These are phyloP conservation scores for Drosophila aldrichi DNA, from an alignment of 2,888 invertebrate genomes.

Conservation along the genomic window DNA sequence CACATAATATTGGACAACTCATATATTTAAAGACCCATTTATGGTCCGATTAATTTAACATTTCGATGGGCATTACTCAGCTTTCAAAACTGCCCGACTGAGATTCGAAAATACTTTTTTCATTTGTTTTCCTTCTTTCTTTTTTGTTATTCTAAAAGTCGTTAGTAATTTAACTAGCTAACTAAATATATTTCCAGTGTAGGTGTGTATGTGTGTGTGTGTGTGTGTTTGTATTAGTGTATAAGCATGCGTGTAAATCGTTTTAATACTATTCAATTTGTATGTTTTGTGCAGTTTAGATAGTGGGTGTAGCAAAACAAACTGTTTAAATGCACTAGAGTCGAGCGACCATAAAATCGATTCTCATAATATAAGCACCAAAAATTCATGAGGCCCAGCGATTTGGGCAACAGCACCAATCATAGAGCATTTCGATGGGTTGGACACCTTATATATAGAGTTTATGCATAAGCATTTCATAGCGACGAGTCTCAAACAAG, in stretches of 20 bases:
- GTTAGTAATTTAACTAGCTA: slow-evolving; percentile 26
- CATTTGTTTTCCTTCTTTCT: neutral
- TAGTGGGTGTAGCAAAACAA: slow-evolving; percentile 24
- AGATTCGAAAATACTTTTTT: slow-evolving; percentile 43
- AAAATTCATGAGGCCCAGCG: slow-evolving; percentile 45
- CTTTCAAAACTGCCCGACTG: slow-evolving; percentile 6
- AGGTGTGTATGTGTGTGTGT: slow-evolving; percentile 18
- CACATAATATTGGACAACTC: slow-evolving; percentile 6
- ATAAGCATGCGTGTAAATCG: slow-evolving; percentile 34
- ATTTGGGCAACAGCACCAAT: slow-evolving; percentile 18
- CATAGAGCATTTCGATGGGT: neutral
- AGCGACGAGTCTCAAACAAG: neutral
- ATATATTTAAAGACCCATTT: slow-evolving; percentile 32
- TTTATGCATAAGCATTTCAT: neutral
- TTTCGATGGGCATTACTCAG: slow-evolving; percentile 3
- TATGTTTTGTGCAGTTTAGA: slow-evolving; percentile 42
- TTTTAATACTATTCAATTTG: slow-evolving; percentile 59
- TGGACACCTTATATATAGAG: slow-evolving; percentile 1
- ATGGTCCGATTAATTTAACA: slow-evolving; percentile 9
- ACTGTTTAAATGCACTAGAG: slow-evolving; percentile 45
- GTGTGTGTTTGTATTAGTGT: slow-evolving; percentile 20
- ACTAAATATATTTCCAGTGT: slow-evolving; percentile 14
- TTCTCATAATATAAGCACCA: slow-evolving; percentile 47
- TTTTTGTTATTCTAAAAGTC: slow-evolving; percentile 13
- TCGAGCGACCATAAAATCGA: slow-evolving; percentile 13